A percentile compares a stretch with the other conserved stretches of the same genome.
Conservation (phyloP, 2,113 vertebrate genomes). For the Sphaerodactylus townsendi region DNA sequence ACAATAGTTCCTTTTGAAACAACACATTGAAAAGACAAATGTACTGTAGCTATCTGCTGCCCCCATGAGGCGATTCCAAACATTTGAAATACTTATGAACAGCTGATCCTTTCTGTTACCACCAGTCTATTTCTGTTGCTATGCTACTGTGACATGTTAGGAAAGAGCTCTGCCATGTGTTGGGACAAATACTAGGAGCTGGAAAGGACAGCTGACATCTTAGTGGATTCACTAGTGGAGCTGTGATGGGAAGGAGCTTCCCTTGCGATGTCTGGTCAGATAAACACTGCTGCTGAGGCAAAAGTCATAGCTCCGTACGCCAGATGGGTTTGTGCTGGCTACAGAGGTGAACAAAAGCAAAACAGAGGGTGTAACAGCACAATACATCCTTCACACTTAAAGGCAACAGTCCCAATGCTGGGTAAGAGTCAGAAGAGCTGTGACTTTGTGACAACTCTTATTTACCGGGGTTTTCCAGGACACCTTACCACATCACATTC, state of each 20-base stretch:
- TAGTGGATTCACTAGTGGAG: too few species aligned
- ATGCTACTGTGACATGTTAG: not conserved
- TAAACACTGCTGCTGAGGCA: not conserved
- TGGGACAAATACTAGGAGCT: not conserved
- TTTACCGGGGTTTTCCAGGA: too few species aligned
- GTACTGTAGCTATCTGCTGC: slow-evolving; percentile 21
- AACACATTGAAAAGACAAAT: not conserved
- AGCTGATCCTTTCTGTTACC: not conserved
- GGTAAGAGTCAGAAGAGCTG: too few species aligned
- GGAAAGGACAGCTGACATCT: not conserved
- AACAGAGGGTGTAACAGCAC: too few species aligned
- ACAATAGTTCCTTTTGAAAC: not conserved
- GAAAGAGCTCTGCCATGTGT: not conserved
- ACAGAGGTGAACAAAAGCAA: too few species aligned
- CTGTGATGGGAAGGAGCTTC: not conserved
- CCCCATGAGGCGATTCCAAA: slow-evolving; percentile 34
- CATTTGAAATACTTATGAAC: not conserved
- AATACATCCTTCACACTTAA: too few species aligned
- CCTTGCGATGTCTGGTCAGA: not conserved
- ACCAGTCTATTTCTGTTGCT: not conserved
- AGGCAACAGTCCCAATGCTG: too few species aligned
- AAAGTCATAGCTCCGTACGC: not conserved
- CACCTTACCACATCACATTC: too few species aligned
- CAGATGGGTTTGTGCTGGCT: not conserved
- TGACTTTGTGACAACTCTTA: too few species aligned